These are phyloP conservation scores for Pararge aegeria DNA, from an alignment of 1,140 invertebrate genomes.

Conservation along the genomic window DNA sequence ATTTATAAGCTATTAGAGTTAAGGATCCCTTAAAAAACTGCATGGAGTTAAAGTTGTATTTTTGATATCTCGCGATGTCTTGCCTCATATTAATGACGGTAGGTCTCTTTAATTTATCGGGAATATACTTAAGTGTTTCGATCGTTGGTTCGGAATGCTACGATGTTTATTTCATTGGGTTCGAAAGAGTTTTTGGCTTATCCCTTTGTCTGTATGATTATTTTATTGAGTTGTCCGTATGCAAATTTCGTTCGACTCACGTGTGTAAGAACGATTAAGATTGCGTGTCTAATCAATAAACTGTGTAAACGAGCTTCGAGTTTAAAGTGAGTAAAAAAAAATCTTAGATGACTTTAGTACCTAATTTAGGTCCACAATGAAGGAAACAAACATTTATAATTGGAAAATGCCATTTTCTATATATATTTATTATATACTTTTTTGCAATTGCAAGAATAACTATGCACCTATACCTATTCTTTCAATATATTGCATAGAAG, in stretches of 20 bases:
- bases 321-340: no score
- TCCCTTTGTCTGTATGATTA: neutral
- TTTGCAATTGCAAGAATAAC: no score
- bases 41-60: conserved; percentile 24
- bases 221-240: neutral
- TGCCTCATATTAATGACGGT: conserved; percentile 64
- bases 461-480: no score
- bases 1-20: conserved; percentile 29
- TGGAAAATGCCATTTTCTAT: no score
- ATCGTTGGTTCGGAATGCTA: conserved; percentile 11
- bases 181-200: neutral
- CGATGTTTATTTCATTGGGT: conserved; percentile 9
- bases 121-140: conserved; percentile 36
- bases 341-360: no score
- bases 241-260: neutral
- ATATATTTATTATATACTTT: no score
- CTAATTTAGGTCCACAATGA: no score
- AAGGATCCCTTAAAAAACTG: conserved; percentile 22
- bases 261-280: neutral
- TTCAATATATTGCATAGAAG: no score
- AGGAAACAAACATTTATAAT: no score
- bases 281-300: neutral
- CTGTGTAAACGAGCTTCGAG: no score
- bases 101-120: conserved; percentile 52
- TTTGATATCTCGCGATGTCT: conserved; percentile 47